These are phyloP conservation scores for Pipistrellus pygmaeus DNA, from an alignment of 2,797 vertebrate species.

Conservation along the genomic window DNA sequence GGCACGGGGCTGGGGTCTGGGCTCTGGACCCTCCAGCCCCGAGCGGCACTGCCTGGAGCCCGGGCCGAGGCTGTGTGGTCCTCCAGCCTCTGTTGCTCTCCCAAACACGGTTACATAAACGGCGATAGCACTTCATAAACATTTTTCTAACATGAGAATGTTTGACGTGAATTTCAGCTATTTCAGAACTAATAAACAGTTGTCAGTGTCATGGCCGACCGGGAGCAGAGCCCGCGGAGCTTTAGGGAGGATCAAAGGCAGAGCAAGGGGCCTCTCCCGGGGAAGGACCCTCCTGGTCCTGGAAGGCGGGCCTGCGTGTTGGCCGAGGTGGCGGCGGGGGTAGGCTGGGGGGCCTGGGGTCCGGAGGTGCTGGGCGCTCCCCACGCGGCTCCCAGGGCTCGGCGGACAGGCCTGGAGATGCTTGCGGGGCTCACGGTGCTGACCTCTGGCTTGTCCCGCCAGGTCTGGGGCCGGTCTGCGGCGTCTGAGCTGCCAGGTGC, in stretches of 20 bases:
- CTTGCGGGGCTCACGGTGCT: rapidly evolving
- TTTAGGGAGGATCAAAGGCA: conserved; percentile 95
- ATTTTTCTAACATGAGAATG: conserved; percentile 90
- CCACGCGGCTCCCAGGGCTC: rapidly evolving
- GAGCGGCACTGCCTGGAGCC: neutral
- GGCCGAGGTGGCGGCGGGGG: neutral
- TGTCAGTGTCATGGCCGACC: conserved; percentile 91
- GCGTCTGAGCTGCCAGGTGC: neutral
- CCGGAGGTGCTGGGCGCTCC: neutral
- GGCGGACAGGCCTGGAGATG: rapidly evolving
- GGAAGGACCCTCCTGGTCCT: conserved; percentile 47
- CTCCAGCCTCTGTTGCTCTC: conserved; percentile 85
- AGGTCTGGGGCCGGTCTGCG: neutral
- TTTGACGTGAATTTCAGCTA: conserved; percentile 92
- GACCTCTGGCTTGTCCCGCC: rapidly evolving
- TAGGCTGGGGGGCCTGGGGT: too few relatives aligned
- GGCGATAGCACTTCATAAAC: conserved; percentile 93
- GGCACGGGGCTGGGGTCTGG: neutral
- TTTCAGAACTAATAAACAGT: conserved; percentile 98
- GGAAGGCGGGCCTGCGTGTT: neutral
- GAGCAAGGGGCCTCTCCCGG: conserved; percentile 78
- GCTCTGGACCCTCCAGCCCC: neutral
- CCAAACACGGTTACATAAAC: conserved; percentile 89
- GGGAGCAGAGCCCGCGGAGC: conserved; percentile 91
- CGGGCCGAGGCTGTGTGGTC: conserved; percentile 93